These are phyloP conservation scores for Asobara japonica DNA, from an alignment of 1,140 invertebrate genomes.

Conservation along the genomic window DNA sequence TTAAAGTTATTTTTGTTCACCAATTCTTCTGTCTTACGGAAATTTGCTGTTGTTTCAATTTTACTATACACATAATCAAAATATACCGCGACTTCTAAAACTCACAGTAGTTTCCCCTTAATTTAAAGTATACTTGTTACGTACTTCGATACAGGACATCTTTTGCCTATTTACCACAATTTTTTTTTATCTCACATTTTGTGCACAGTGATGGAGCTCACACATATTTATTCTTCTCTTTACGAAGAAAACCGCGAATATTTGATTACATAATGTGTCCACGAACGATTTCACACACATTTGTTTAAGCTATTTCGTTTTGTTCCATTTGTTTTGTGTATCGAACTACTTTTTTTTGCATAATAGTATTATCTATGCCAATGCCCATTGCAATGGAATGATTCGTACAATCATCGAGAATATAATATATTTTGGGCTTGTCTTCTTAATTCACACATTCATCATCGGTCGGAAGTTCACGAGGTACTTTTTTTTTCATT, in stretches of 20 bases:
- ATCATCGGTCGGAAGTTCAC: slow-evolving; percentile 48
- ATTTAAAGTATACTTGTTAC: neutral
- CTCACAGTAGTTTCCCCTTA: too few relatives aligned
- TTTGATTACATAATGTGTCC: slow-evolving; percentile 45
- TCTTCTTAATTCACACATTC: slow-evolving; percentile 30
- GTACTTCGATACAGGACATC: neutral
- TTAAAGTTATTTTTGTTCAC: too few relatives aligned
- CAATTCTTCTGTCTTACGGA: too few relatives aligned
- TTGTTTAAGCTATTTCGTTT: slow-evolving; percentile 58
- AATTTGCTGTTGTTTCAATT: neutral
- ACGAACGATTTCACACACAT: slow-evolving; percentile 60
- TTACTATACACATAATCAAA: neutral
- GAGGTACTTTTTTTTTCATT: slow-evolving; percentile 28
- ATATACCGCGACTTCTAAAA: too few relatives aligned
- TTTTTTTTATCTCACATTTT: neutral
- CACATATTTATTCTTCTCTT: slow-evolving; percentile 1
- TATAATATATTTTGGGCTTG: slow-evolving; percentile 39
- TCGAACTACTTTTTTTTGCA: slow-evolving; percentile 51
- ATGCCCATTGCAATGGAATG: slow-evolving; percentile 64
- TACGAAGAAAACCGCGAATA: slow-evolving; percentile 8
- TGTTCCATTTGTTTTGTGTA: neutral
- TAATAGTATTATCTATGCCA: slow-evolving; percentile 56
- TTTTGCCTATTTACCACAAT: neutral
- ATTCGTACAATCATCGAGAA: slow-evolving; percentile 59
- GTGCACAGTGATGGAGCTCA: neutral